A percentile compares a stretch with the other conserved stretches of the same genome.
These are phyloP conservation scores for Trypoxylus dichotomus DNA, from an alignment of 1,140 invertebrate genomes.

Conservation along the genomic window DNA sequence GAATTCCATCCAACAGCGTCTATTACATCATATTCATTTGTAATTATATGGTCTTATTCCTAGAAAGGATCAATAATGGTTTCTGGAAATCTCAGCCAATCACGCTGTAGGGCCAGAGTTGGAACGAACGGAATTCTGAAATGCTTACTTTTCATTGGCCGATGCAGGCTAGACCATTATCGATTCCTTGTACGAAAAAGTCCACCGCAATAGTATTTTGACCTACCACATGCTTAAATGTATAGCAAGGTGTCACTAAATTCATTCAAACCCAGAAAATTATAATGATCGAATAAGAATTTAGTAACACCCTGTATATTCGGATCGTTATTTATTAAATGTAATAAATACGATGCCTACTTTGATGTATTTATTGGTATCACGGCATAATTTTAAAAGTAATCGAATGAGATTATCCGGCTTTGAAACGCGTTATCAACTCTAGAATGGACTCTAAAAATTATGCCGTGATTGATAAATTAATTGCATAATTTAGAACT, in stretches of 20 bases:
- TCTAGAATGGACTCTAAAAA: background rate
- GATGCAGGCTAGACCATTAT: background rate
- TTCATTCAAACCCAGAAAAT: too few relatives aligned
- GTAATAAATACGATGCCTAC: too few relatives aligned
- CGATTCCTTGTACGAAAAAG: background rate
- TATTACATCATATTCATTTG: constrained; percentile 1
- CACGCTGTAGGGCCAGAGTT: too few relatives aligned
- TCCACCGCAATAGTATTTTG: background rate
- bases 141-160: background rate
- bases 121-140: background rate
- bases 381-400: background rate
- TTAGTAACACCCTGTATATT: too few relatives aligned
- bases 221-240: constrained; percentile 28
- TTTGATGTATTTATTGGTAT: background rate
- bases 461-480: background rate
- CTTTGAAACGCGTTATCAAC: too few relatives aligned
- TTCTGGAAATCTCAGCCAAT: background rate
- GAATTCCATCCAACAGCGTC: background rate
- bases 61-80: background rate
- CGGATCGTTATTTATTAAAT: too few relatives aligned
- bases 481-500: background rate
- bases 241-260: background rate
- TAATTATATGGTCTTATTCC: background rate
- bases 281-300: too few relatives aligned
- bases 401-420: background rate